These are phyloP conservation scores for Melanotaenia pygmaea DNA, from an alignment of 2,797 vertebrate species.

Conservation along the genomic window DNA sequence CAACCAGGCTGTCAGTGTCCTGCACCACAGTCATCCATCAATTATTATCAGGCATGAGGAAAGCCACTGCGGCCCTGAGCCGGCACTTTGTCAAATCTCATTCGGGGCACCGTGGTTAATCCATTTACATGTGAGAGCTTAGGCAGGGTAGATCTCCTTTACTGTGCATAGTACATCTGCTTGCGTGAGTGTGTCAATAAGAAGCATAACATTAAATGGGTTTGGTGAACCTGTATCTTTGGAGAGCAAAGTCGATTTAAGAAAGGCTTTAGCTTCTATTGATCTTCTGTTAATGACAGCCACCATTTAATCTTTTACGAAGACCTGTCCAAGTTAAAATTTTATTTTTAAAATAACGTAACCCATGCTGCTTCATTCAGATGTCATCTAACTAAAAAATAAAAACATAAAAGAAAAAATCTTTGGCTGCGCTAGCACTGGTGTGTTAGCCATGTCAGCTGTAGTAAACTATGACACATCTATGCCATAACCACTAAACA, in stretches of 20 bases:
- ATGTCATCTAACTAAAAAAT: not conserved
- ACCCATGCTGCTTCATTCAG: not conserved
- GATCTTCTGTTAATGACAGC: constrained; percentile 10
- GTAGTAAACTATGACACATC: not conserved
- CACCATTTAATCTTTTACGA: not conserved
- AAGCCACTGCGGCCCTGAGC: constrained; percentile 83
- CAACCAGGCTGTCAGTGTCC: constrained; percentile 92
- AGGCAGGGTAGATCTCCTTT: constrained; percentile 17
- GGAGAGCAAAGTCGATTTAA: constrained; percentile 21
- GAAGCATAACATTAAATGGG: constrained; percentile 13
- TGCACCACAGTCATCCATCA: constrained; percentile 90
- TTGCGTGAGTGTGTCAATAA: constrained; percentile 23
- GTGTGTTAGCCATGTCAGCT: not conserved
- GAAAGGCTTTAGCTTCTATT: constrained; percentile 32
- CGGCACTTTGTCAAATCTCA: constrained; percentile 83
- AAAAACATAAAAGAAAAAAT: not conserved
- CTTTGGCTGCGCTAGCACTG: not conserved
- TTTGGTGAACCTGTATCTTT: not conserved
- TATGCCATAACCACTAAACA: not conserved
- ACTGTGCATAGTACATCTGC: constrained; percentile 24
- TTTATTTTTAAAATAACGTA: not conserved
- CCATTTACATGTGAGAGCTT: constrained; percentile 77
- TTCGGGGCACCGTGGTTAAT: constrained; percentile 74
- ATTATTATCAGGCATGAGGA: constrained; percentile 92
- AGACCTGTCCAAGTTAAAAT: not conserved